Base-by-base conservation (phyloP, 1,140 invertebrate species). In the Heliconius melpomene region DNA sequence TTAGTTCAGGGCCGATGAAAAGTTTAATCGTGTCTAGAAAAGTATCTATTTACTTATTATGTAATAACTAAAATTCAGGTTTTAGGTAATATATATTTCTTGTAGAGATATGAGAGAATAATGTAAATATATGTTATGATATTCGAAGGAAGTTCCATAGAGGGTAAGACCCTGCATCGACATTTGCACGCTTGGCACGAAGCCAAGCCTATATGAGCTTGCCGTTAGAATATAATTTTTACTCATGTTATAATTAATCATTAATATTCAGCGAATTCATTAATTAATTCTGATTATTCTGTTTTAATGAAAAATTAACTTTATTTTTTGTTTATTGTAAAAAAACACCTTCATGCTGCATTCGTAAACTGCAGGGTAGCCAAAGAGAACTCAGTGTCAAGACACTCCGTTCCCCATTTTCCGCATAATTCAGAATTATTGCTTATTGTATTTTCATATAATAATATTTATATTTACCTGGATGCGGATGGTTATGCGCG, bases 401-500 rank as follows among this genome's bases (percentile, higher is more conserved):
- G 3, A 46, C 40, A 46, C 40, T 46, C 40, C 13, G 32, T 16
- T 13, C 40, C 7, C 3, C 13, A 46, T 16, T 46, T 46, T 46
- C 3, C 0, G 13, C 3, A 7, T 7, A 32, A 32, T 32, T 32
- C 32, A 7, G 6, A 36, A 36, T 36, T 36, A 5, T 36, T 5
- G 40, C 40, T 46, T 13, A 16, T 46, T 5, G 13, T 29, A 52
- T 36, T 18, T 46, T 20, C 8, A 26, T 40, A 76, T 70, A 38
- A 20, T 40, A 66, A 70, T 77, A 77, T 78, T 52, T n/a, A 72
- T 75, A 75, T 86, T 90, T 89, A 89, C 91, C 91, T 86, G 91
- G 93, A 79, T 94, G 93, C 74, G 89, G 91, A 82, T 93, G 94
- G 86, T 94, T 92, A 84, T 95, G 94, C 9, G 95, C 87, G 83